These are phyloP conservation scores for Willowsia nigromaculata DNA, from an alignment of 2,888 invertebrate genomes.

Conservation along the genomic window DNA sequence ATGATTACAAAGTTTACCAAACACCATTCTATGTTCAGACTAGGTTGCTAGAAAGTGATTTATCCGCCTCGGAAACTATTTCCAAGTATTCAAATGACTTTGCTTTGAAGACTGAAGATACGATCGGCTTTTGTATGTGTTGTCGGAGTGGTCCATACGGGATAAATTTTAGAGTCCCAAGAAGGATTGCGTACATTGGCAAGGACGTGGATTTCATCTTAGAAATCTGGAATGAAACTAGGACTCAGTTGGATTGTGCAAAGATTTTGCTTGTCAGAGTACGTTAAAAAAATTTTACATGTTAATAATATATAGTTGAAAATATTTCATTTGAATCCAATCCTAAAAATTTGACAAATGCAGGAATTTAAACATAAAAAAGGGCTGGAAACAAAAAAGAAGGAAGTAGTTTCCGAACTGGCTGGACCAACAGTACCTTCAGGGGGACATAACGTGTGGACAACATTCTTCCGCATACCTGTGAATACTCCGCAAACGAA, in stretches of 20 bases:
- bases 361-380: constrained; percentile 68
- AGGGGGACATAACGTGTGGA: constrained; percentile 61
- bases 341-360: not conserved
- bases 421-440: constrained; percentile 47
- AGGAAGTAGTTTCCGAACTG: constrained; percentile 59
- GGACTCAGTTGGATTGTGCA: constrained; percentile 38
- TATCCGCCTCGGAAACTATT: not conserved
- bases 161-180: constrained; percentile 56
- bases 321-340: too few species aligned
- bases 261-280: constrained; percentile 63
- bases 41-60: constrained; percentile 1
- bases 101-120: constrained; percentile 41
- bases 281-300: not conserved
- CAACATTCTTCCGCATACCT: constrained; percentile 58
- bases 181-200: constrained; percentile 45
- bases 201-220: constrained; percentile 56
- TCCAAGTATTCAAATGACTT: not conserved
- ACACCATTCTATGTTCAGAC: constrained; percentile 69
- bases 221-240: constrained; percentile 64
- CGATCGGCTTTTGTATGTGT: constrained; percentile 51
- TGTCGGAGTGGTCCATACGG: constrained; percentile 61
- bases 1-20: constrained; percentile 72
- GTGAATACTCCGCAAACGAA: constrained; percentile 60
- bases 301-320: too few species aligned
- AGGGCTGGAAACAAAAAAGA: constrained; percentile 51